Percentiles rank a stretch among this genome's conserved stretches.
Evolutionary conservation across 1,140 invertebrate genomes (phyloP).

Genomic region (Zaprionus tsacasi): DNA sequence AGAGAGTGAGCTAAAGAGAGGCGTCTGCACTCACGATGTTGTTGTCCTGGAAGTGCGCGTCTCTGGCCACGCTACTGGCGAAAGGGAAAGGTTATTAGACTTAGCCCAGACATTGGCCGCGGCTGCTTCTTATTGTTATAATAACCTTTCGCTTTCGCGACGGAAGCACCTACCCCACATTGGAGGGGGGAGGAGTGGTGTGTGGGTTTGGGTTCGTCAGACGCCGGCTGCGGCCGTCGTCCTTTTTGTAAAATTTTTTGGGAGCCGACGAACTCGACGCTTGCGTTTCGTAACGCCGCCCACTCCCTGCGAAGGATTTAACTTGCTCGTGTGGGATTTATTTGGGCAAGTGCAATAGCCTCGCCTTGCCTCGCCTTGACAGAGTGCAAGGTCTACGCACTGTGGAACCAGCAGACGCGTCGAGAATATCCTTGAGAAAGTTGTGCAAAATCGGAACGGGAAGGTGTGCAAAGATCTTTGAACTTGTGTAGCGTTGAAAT

Average conservation of each 20-base stretch:
- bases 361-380: not conserved
- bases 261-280: not conserved
- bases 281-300: not conserved
- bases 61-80: slow-evolving; percentile 54
- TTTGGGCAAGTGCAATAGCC: slow-evolving; percentile 9
- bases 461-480: not conserved
- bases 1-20: not conserved
- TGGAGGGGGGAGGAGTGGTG: not conserved
- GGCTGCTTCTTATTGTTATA: slow-evolving; percentile 75
- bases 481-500: not conserved
- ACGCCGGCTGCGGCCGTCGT: slow-evolving; percentile 20
- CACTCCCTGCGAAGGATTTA: not conserved
- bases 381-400: slow-evolving; percentile 5
- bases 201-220: slow-evolving; percentile 23
- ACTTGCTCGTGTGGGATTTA: not conserved
- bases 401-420: not conserved
- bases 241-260: not conserved
- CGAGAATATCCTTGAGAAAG: not conserved
- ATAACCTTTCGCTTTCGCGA: slow-evolving; percentile 70
- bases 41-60: slow-evolving; percentile 39
- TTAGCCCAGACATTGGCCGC: slow-evolving; percentile 65
- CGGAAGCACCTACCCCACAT: slow-evolving; percentile 54
- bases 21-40: slow-evolving; percentile 16
- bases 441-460: not conserved
- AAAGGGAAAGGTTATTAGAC: slow-evolving; percentile 80